Evolutionary conservation across 1,140 invertebrate species (phyloP), one percentile per base, ranked within the genome.

Genomic region (Caenorhabditis brenneri): DNA sequence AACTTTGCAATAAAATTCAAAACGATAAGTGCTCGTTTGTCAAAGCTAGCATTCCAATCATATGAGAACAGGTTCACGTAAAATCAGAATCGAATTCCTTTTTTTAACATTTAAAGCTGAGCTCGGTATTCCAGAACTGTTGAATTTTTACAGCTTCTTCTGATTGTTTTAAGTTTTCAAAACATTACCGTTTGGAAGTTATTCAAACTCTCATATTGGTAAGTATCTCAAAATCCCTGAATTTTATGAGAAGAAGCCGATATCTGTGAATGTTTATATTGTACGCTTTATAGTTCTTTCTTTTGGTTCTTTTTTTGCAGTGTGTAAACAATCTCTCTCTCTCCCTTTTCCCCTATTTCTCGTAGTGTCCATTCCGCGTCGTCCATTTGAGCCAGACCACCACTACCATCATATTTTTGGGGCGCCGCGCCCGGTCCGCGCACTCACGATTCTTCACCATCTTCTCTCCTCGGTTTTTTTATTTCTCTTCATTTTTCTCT

Each of bases 391-490:
- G 36, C 36, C 65, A 42, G 65, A 39, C 65, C 19, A 39, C 36
- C 36, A 42, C n/a, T 36, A 36, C n/a, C 58, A 36, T 65, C 31
- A 74, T 74, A 74, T 74, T 74, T 46, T 74, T 27, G 60, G 48
- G 65, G 65, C 65, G 65, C 65, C 65, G 65, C 65, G 65, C 65
- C 65, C 36, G 31, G 12, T n/a, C 58, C 22, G 58, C 29, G 58
- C 65, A 74, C 65, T 74, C 65, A 74, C 65, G 65, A 74, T 74
- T 74, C 65, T 74, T 74, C 65, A 74, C 15, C 65, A 42, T 74
- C 65, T 39, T 74, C 46, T 46, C 36, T 46, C 36, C 58, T 51
- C 27, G 55, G 9, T 29, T 58, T n/a, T 16, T 42, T 74, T 46
- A 24, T 42, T 42, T 24, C n/a, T 46, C 46, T n/a, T 74, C 33